Conservation (phyloP, 53 echinoderm and acorn worm genomes). For the Holothuria leucospilota region DNA sequence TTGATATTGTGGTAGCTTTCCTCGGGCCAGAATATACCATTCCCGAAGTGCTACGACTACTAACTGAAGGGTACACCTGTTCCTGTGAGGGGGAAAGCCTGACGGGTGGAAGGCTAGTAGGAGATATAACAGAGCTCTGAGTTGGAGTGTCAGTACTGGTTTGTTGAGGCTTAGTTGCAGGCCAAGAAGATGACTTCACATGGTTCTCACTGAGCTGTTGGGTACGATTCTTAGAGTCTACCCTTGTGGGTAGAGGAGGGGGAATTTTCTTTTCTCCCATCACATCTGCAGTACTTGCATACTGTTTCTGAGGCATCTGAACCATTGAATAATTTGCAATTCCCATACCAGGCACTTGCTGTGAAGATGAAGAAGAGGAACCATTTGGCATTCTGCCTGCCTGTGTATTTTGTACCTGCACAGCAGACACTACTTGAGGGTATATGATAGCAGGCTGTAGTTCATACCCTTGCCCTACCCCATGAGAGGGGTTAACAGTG, state of each 20-base stretch:
- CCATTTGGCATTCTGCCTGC: conserved; percentile 72
- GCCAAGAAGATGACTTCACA: conserved; percentile 85
- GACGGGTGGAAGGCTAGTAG: conserved; percentile 80
- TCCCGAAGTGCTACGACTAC: not conserved
- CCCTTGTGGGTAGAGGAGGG: conserved; percentile 79
- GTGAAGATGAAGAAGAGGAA: conserved; percentile 41
- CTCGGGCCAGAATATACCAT: not conserved
- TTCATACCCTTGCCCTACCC: conserved; percentile 16
- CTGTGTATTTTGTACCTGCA: conserved; percentile 74
- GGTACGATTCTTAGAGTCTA: conserved; percentile 74
- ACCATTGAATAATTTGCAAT: conserved; percentile 66
- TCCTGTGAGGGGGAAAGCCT: conserved; percentile 70
- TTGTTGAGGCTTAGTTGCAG: conserved; percentile 59
- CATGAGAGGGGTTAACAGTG: conserved; percentile 42
- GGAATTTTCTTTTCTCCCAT: conserved; percentile 62
- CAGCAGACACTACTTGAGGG: conserved; percentile 81
- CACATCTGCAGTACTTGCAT: conserved; percentile 77
- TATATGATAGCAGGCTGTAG: conserved; percentile 81
- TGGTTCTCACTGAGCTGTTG: conserved; percentile 77
- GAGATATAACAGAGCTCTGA: conserved; percentile 70
- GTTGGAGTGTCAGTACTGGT: conserved; percentile 64
- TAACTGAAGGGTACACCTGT: conserved; percentile 33
- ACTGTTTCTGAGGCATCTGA: conserved; percentile 82
- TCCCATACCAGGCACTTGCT: conserved; percentile 44
- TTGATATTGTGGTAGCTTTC: not conserved